Conservation (phyloP, 2,888 invertebrate species). For the Therioaphis trifolii region DNA sequence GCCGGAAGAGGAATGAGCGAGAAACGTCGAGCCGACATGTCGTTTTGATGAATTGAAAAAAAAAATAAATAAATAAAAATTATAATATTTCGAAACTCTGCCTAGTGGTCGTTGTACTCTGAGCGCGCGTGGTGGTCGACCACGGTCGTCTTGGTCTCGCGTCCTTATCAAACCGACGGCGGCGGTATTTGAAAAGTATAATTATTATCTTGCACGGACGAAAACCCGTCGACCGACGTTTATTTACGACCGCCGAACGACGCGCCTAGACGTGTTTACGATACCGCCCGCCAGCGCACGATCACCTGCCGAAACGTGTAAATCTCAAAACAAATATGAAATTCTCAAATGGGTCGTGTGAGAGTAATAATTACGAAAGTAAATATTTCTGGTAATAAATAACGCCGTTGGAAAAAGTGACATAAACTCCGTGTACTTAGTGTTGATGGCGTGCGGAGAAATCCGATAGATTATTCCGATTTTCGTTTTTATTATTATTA, state of each 20-base stretch:
- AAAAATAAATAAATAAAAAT: background rate
- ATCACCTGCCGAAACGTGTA: conserved; percentile 42
- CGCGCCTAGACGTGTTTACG: conserved; percentile 13
- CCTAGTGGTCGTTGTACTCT: no score
- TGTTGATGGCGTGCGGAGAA: background rate
- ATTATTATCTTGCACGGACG: conserved; percentile 32
- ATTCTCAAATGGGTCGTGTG: conserved; percentile 2
- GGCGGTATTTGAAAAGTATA: background rate
- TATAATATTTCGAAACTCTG: background rate
- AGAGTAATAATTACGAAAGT: conserved; percentile 33
- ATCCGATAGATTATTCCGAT: background rate
- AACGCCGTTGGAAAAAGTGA: background rate
- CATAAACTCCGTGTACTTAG: background rate
- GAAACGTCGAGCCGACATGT: no score
- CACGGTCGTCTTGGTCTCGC: no score
- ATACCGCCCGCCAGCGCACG: conserved; percentile 31
- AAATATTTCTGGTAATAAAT: background rate
- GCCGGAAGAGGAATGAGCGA: background rate
- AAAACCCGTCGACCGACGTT: conserved; percentile 38
- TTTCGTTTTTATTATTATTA: background rate
- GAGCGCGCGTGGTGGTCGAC: no score
- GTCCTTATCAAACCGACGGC: conserved; percentile 1
- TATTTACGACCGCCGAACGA: conserved; percentile 36
- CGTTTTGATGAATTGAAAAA: background rate
- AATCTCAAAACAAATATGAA: conserved; percentile 46